Percentiles rank a stretch among this genome's conserved stretches.
phyloP scores from a whole-genome alignment of 2,888 invertebrate genomes.

The Cosmorhoe ocellata region DNA sequence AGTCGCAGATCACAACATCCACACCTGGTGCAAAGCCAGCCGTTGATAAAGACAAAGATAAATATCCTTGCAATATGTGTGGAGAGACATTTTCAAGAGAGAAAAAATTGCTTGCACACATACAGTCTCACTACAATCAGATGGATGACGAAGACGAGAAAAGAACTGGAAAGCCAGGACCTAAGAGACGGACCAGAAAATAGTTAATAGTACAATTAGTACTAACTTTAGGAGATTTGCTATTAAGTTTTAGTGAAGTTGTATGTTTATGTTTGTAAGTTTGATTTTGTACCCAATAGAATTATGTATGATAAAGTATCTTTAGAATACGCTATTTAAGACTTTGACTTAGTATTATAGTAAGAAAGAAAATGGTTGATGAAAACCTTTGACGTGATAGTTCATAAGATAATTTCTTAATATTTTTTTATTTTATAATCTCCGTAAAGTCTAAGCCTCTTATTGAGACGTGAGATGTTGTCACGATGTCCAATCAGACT shows the following conservation, averaged over 20 bases:
- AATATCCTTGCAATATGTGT: slow-evolving; percentile 71
- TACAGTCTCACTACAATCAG: slow-evolving; percentile 68
- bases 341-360: no score
- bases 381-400: no score
- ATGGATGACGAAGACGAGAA: slow-evolving; percentile 65
- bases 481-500: no score
- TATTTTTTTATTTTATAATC: no score
- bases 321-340: no score
- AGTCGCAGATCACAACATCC: slow-evolving; percentile 73
- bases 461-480: no score
- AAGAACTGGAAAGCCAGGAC: slow-evolving; percentile 39
- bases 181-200: slow-evolving; percentile 42
- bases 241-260: slow-evolving; percentile 8
- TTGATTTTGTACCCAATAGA: not conserved
- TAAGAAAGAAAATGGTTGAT: no score
- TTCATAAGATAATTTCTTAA: no score
- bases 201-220: slow-evolving; percentile 27
- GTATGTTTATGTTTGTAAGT: not conserved
- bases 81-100: slow-evolving; percentile 64
- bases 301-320: no score
- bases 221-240: not conserved
- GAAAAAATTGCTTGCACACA: slow-evolving; percentile 69
- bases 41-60: slow-evolving; percentile 44
- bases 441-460: no score
- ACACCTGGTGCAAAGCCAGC: slow-evolving; percentile 43